Evolutionary conservation across 2,888 invertebrate genomes (phyloP).

Genomic region (Drosophila aldrichi): DNA sequence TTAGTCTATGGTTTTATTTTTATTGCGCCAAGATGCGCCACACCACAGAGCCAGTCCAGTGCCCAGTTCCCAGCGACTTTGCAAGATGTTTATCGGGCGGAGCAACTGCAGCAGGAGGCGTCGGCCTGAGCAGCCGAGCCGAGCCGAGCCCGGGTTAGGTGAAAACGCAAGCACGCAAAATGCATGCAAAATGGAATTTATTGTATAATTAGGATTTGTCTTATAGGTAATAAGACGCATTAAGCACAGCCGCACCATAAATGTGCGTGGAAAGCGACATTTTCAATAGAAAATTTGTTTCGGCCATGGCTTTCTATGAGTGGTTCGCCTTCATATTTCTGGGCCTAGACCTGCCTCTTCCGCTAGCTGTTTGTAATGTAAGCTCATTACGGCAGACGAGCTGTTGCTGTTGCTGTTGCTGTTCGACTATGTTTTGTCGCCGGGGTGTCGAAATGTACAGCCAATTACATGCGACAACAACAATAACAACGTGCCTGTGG

Average conservation of each 20-base stretch:
- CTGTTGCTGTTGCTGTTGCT: conserved; percentile 12
- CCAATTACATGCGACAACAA: conserved; percentile 75
- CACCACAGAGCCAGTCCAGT: conserved; percentile 47
- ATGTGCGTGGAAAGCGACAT: conserved; percentile 59
- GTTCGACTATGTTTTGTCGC: conserved; percentile 61
- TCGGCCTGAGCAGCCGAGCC: conserved; percentile 12
- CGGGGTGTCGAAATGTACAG: conserved; percentile 79
- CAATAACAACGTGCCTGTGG: conserved; percentile 37
- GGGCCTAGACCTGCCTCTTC: conserved; percentile 10
- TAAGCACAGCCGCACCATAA: conserved; percentile 62
- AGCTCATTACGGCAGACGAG: conserved; percentile 72
- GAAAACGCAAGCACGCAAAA: conserved; percentile 66
- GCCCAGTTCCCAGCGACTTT: conserved; percentile 54
- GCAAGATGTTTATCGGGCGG: conserved; percentile 71
- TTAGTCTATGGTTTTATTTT: conserved; percentile 80
- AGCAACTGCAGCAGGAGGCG: conserved; percentile 45
- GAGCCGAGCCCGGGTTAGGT: conserved; percentile 51
- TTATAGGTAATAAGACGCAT: conserved; percentile 81
- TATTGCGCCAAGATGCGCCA: conserved; percentile 69
- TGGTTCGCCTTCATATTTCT: conserved; percentile 51
- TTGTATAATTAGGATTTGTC: conserved; percentile 84
- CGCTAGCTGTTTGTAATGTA: conserved; percentile 62
- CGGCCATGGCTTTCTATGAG: conserved; percentile 40
- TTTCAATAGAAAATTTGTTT: conserved; percentile 33
- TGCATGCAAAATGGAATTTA: conserved; percentile 83